Percentiles rank a stretch among this genome's conserved stretches.
Conservation (phyloP, 2,797 vertebrate species). For the Chromobotia macracanthus region DNA sequence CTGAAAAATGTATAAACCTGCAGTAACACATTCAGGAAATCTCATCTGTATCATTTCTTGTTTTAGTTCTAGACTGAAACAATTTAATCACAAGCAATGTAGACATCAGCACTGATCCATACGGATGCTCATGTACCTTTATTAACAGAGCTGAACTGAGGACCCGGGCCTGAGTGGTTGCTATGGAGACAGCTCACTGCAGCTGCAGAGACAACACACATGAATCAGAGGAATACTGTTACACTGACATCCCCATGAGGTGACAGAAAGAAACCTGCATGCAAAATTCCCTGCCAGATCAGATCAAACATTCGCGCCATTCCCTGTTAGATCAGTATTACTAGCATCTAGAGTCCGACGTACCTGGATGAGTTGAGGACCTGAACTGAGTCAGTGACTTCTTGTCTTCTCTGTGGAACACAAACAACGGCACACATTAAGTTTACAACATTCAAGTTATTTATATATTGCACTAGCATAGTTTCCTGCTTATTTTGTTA, state of each 20-base stretch:
- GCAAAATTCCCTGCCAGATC: not conserved
- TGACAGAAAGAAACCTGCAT: not conserved
- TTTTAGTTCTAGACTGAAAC: too few species aligned
- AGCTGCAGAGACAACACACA: too few species aligned
- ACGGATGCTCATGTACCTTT: slow-evolving; percentile 6
- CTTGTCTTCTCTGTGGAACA: slow-evolving; percentile 23
- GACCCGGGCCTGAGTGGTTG: slow-evolving; percentile 4
- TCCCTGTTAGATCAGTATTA: not conserved
- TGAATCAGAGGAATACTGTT: not conserved
- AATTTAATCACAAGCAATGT: not conserved
- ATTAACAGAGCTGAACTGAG: slow-evolving; percentile 33
- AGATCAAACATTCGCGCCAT: too few species aligned
- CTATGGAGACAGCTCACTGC: slow-evolving; percentile 43
- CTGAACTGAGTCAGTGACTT: not conserved
- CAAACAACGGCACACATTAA: not conserved
- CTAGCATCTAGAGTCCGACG: slow-evolving; percentile 38
- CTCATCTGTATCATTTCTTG: too few species aligned
- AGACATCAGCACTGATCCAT: slow-evolving; percentile 13
- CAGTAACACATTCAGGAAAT: too few species aligned
- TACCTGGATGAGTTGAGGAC: slow-evolving; percentile 70
- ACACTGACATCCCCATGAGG: slow-evolving; percentile 62
- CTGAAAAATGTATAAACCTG: too few species aligned
- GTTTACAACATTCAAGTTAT: not conserved
- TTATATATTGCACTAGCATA: not conserved
- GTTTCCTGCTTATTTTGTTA: too few species aligned